A percentile compares a stretch with the other conserved stretches of the same genome.
Conservation (phyloP, 1,140 invertebrate genomes). For the Leptestheria dahalacensis region DNA sequence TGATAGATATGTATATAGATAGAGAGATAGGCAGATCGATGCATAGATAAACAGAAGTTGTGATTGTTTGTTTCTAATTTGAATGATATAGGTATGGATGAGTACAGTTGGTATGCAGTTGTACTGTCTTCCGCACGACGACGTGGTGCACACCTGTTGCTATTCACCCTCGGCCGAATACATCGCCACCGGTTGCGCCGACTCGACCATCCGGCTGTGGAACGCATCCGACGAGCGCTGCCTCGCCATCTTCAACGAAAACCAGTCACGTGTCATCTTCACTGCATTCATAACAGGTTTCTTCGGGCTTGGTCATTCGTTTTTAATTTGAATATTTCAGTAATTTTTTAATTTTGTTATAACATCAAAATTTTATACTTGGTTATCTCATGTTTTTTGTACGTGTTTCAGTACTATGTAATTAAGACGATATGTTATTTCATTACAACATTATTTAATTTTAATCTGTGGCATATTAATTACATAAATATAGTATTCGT, state of each 20-base stretch:
- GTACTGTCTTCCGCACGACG: neutral
- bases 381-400: too few relatives aligned
- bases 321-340: neutral
- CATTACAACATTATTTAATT: too few relatives aligned
- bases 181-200: constrained; percentile 5
- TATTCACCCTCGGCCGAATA: constrained; percentile 3
- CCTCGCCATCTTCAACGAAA: neutral
- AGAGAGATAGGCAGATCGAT: too few relatives aligned
- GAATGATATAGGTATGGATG: constrained; percentile 15
- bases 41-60: too few relatives aligned
- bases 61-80: too few relatives aligned
- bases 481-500: neutral
- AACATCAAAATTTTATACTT: too few relatives aligned
- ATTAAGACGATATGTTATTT: too few relatives aligned
- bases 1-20: too few relatives aligned
- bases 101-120: constrained; percentile 8
- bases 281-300: constrained; percentile 8
- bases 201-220: constrained; percentile 6
- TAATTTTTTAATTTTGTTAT: neutral
- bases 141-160: constrained; percentile 7
- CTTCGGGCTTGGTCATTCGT: neutral
- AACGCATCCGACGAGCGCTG: neutral
- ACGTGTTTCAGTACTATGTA: too few relatives aligned
- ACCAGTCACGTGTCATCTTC: constrained; percentile 8
- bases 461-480: neutral